phyloP scores from a whole-genome alignment of 2,797 vertebrate species.

The Clarias fuscus region DNA sequence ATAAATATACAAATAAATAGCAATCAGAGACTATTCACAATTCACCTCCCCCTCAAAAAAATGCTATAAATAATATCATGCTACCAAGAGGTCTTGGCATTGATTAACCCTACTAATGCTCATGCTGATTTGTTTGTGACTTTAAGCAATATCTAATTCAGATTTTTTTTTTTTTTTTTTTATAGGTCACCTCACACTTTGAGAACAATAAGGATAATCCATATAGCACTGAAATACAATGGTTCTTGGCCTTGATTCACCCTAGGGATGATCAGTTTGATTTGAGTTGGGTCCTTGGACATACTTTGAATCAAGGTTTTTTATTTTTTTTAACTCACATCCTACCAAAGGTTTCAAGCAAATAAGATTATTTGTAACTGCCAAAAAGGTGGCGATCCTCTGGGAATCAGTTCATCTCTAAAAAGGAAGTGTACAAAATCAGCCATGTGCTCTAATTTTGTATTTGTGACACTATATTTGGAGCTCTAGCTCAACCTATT shows the following conservation, averaged over 20 bases:
- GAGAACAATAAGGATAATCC: not conserved
- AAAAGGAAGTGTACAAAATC: conserved; percentile 19
- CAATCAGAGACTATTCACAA: not conserved
- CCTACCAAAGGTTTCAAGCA: conserved; percentile 5
- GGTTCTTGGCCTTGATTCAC: not conserved
- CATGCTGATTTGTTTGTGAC: not conserved
- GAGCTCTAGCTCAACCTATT: not conserved
- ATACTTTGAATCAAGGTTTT: too few species aligned
- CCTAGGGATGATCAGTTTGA: not conserved
- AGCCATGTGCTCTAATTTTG: conserved; percentile 23
- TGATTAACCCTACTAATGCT: too few species aligned
- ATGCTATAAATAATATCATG: too few species aligned
- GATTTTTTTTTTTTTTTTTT: not conserved
- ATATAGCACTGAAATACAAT: not conserved
- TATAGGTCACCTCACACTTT: not conserved
- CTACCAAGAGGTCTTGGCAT: too few species aligned
- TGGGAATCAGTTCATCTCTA: not conserved
- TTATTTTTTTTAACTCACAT: not conserved
- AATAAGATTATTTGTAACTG: conserved; percentile 29
- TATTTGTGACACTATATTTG: conserved; percentile 14
- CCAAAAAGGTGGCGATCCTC: conserved; percentile 9
- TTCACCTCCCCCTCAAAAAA: not conserved
- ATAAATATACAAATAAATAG: not conserved
- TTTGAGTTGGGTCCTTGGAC: too few species aligned
- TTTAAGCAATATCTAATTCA: not conserved